Evolutionary conservation across 2,888 invertebrate genomes (phyloP).

Genomic region (Arge pagana): DNA sequence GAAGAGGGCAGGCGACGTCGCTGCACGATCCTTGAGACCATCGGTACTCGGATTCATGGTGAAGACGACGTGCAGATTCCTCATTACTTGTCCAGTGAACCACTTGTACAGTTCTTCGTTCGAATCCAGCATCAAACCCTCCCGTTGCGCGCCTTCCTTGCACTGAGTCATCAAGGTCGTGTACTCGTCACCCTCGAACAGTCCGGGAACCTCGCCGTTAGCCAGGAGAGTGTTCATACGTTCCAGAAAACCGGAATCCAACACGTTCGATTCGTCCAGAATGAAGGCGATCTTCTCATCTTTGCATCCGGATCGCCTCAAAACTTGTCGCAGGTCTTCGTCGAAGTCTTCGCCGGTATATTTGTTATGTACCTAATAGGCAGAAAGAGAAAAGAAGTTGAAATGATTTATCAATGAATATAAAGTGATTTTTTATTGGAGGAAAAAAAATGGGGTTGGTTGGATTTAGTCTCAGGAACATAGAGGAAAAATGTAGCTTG

Average conservation of each 20-base stretch:
- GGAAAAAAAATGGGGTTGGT: background rate
- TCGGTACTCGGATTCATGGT: constrained; percentile 99
- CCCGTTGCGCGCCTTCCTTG: constrained; percentile 97
- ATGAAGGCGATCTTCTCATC: constrained; percentile 99
- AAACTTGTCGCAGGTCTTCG: constrained; percentile 91
- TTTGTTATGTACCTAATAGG: constrained; percentile 92
- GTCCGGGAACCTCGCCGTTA: constrained; percentile 96
- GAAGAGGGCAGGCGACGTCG: constrained; percentile 98
- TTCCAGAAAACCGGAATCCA: constrained; percentile 98
- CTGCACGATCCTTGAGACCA: constrained; percentile 96
- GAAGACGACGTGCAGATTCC: constrained; percentile 98
- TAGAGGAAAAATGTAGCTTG: constrained; percentile 5
- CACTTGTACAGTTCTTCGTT: constrained; percentile 99
- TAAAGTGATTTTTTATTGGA: background rate
- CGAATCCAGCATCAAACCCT: constrained; percentile 97
- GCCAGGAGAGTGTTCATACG: constrained; percentile 98
- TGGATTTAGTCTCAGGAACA: background rate
- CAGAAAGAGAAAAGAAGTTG: constrained; percentile 17
- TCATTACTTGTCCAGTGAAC: constrained; percentile 99
- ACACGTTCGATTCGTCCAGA: constrained; percentile 97
- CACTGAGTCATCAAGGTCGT: constrained; percentile 99
- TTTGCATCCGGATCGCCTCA: constrained; percentile 86
- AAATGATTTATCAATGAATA: background rate
- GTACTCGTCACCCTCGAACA: constrained; percentile 97
- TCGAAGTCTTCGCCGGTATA: constrained; percentile 99